Evolutionary conservation across 1,140 invertebrate genomes (phyloP), one percentile per base, ranked within the genome.

Genomic region (Bombus confusus): DNA sequence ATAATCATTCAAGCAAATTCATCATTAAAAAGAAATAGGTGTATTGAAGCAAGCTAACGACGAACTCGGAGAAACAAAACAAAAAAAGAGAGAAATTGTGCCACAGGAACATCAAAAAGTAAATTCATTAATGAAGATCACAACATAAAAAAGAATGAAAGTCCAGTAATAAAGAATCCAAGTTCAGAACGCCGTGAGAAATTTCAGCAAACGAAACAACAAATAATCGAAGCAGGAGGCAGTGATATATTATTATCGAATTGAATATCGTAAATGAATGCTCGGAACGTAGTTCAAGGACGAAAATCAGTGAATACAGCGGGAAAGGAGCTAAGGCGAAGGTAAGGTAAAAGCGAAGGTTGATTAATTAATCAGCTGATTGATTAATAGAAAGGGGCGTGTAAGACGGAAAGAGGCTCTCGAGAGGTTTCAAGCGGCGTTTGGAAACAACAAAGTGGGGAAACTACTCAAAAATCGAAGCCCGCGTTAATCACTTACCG

Each of bases 321-420:
- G 34, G 10, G 59, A 28, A 28, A 78, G 28, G 31, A 41, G 12
- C 22, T 37, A 3, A 10, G 64, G 2, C 31, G 31, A 41, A 31
- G 52, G 4, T 25, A 18, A 34, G 28, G 37, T 39, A 52, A 52
- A 52, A 52, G 47, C 6, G 69, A 13, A 13, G 43, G 52, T 25
- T 25, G 82, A 64, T 13, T 79, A 84, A 84, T 84, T 79, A 84
- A 84, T 84, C 82, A 62, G 39, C 28, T 73, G 78, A 85, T 80
- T 85, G 76, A 85, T 85, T 80, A 85, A 72, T 80, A 80, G 75
- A 75, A 39, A 25, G 25, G 37, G 74, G 34, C n/a, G 18, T 41
- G 74, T 71, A 62, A 78, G 43, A 62, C 39, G 31, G 28, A 41
- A 84, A 69, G 13, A 43, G 9, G n/a, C 5, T 37, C 34, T n/a